Conservation (phyloP, 2,888 invertebrate genomes). For the Seira musarum region DNA sequence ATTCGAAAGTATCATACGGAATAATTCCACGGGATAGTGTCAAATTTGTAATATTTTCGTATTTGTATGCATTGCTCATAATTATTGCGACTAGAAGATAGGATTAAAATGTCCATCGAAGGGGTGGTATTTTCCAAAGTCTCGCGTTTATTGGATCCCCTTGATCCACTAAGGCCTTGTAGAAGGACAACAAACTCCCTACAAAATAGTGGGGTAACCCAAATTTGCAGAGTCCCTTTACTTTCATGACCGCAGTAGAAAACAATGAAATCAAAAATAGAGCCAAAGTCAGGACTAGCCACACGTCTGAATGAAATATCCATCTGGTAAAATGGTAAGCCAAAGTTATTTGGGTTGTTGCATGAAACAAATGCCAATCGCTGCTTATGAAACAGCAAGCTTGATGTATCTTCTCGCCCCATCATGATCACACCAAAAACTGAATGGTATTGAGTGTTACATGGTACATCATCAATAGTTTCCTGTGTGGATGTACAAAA, state of each 20-base stretch:
- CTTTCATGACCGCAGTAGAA: no score
- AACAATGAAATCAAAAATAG: not conserved
- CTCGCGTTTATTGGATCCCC: not conserved
- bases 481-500: no score
- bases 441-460: no score
- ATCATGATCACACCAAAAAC: no score
- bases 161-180: not conserved
- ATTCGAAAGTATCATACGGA: constrained; percentile 27
- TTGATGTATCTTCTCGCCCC: no score
- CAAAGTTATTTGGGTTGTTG: no score
- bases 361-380: no score
- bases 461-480: no score
- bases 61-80: constrained; percentile 28
- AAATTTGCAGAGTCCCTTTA: no score
- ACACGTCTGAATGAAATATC: not conserved
- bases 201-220: no score
- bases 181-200: not conserved
- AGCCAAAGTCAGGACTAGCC: not conserved
- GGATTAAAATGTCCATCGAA: not conserved
- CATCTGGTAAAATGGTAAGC: not conserved
- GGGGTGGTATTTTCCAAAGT: not conserved
- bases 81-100: constrained; percentile 18
- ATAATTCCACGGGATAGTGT: constrained; percentile 8
- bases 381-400: no score
- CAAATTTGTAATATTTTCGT: no score